Conservation (phyloP, 2,888 invertebrate species). For the Idaea aversata region DNA sequence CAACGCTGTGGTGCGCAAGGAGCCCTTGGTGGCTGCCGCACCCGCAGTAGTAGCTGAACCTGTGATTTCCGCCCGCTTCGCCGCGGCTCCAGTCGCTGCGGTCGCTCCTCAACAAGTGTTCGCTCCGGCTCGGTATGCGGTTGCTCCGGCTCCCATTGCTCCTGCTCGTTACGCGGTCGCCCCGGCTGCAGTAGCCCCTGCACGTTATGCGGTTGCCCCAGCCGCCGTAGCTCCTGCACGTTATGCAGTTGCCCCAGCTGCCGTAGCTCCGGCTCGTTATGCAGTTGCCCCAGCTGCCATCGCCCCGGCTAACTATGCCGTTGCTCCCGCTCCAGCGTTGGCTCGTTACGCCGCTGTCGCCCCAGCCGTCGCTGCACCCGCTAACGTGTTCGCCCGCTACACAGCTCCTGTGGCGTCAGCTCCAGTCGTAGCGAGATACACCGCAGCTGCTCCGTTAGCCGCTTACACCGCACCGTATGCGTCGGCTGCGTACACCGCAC, state of each 20-base stretch:
- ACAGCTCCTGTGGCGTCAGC: slow-evolving; percentile 28
- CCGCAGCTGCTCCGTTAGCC: slow-evolving; percentile 27
- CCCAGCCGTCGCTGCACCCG: slow-evolving; percentile 25
- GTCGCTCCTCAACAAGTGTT: slow-evolving; percentile 24
- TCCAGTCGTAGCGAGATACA: slow-evolving; percentile 25
- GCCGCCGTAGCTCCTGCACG: slow-evolving; percentile 23
- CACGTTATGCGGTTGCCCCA: slow-evolving; percentile 15
- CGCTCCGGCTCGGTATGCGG: slow-evolving; percentile 30
- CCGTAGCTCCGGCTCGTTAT: slow-evolving; percentile 20
- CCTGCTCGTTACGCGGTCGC: slow-evolving; percentile 39
- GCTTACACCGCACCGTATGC: slow-evolving; percentile 12
- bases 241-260: slow-evolving; percentile 12
- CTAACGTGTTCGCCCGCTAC: slow-evolving; percentile 39
- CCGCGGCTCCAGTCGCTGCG: slow-evolving; percentile 44
- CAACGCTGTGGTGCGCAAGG: slow-evolving; percentile 69
- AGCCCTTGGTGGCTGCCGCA: slow-evolving; percentile 54
- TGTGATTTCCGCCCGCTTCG: slow-evolving; percentile 42
- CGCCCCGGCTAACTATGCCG: slow-evolving; percentile 29
- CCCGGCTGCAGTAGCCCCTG: slow-evolving; percentile 41
- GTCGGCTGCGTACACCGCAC: slow-evolving; percentile 27
- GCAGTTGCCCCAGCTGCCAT: slow-evolving; percentile 33
- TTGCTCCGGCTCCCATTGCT: slow-evolving; percentile 35
- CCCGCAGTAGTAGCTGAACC: slow-evolving; percentile 62
- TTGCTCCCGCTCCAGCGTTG: slow-evolving; percentile 33
- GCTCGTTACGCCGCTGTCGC: slow-evolving; percentile 34